Conservation (phyloP, 1,140 invertebrate species). For the Drosophila watanabei region DNA sequence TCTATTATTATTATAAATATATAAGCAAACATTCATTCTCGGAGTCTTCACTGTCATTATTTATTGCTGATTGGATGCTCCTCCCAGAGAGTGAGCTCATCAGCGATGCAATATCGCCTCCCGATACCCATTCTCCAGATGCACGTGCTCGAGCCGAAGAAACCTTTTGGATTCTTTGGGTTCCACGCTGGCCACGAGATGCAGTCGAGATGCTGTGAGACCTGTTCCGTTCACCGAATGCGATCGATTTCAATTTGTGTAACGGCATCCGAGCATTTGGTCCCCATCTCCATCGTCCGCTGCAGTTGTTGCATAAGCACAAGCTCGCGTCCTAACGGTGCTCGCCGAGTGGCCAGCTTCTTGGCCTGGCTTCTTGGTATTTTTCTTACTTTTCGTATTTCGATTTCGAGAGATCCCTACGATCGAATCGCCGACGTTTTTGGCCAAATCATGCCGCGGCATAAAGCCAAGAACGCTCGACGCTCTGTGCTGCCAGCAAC, state of each 20-base stretch:
- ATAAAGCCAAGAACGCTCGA: conserved; percentile 58
- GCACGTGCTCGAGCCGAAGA: conserved; percentile 11
- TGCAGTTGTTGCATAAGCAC: conserved; percentile 37
- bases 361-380: not conserved
- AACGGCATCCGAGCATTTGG: conserved; percentile 38
- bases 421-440: conserved; percentile 27
- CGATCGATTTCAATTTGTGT: conserved; percentile 64
- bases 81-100: conserved; percentile 42
- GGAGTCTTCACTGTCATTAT: not conserved
- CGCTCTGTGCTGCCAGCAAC: conserved; percentile 52
- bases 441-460: conserved; percentile 35
- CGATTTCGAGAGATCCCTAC: conserved; percentile 30
- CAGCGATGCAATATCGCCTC: conserved; percentile 9
- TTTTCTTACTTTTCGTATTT: not conserved
- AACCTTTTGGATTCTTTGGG: conserved; percentile 8
- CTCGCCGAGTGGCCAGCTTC: conserved; percentile 14
- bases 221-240: conserved; percentile 43
- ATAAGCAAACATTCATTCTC: not conserved
- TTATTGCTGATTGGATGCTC: not conserved
- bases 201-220: conserved; percentile 18
- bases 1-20: too few relatives aligned
- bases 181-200: conserved; percentile 4
- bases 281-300: not conserved
- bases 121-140: not conserved
- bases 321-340: conserved; percentile 41